Conservation (phyloP, 53 echinoderm and acorn worm species). For the Zoroaster sp. region DNA sequence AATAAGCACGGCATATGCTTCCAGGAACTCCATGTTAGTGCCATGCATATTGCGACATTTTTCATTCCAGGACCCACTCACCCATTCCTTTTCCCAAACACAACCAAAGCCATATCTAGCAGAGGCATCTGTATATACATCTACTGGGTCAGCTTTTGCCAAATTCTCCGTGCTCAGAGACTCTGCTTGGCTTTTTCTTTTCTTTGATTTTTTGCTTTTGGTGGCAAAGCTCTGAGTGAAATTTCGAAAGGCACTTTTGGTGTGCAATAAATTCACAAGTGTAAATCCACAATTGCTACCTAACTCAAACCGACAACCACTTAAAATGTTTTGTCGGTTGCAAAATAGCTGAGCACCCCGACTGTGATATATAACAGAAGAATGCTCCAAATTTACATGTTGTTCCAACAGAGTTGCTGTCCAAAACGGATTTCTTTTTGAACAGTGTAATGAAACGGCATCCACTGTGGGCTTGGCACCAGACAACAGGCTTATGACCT, state of each 20-base stretch:
- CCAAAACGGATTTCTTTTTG: too few relatives aligned
- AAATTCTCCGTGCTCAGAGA: too few relatives aligned
- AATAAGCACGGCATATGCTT: not conserved
- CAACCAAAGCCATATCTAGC: not conserved
- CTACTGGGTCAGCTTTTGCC: not conserved
- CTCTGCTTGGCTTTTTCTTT: too few relatives aligned
- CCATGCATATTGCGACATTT: not conserved
- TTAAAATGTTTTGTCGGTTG: too few relatives aligned
- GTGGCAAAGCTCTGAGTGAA: too few relatives aligned
- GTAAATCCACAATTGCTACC: too few relatives aligned
- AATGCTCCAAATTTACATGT: not conserved
- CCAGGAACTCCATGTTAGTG: not conserved
- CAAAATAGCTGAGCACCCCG: too few relatives aligned
- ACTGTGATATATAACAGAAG: too few relatives aligned
- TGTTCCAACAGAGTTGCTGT: not conserved
- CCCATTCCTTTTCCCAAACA: slow-evolving; percentile 29
- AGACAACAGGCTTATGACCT: not conserved
- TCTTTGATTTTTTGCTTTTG: not conserved
- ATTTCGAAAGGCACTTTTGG: not conserved
- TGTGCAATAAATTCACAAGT: not conserved
- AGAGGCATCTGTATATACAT: slow-evolving; percentile 10
- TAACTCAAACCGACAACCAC: too few relatives aligned
- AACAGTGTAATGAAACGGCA: not conserved
- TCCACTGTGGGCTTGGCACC: not conserved
- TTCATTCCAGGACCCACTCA: not conserved